phyloP scores from a whole-genome alignment of 2,113 vertebrate species.

The Pogona vitticeps region DNA sequence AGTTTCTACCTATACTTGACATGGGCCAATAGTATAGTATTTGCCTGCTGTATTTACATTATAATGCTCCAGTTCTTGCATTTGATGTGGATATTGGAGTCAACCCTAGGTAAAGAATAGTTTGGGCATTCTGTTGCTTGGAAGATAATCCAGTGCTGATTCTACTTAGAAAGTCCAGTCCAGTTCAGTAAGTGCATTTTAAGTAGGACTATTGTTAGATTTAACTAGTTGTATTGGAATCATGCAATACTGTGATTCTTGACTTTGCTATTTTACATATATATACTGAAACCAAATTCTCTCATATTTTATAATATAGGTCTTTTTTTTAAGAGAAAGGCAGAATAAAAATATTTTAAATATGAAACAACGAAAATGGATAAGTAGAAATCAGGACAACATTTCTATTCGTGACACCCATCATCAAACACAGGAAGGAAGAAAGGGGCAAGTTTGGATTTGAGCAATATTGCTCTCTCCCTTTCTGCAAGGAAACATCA shows the following conservation, averaged over 20 bases:
- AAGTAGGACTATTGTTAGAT: background rate
- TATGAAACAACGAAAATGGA: background rate
- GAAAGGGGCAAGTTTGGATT: background rate
- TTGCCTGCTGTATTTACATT: background rate
- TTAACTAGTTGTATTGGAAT: background rate
- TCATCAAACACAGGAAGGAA: background rate
- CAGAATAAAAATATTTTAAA: too few relatives aligned
- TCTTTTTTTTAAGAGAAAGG: too few relatives aligned
- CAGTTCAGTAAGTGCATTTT: background rate
- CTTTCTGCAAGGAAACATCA: background rate
- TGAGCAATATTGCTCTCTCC: background rate
- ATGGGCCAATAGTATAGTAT: background rate
- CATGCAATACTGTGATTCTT: background rate
- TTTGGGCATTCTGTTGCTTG: background rate
- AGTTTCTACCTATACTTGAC: too few relatives aligned
- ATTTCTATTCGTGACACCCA: background rate
- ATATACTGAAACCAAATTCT: background rate
- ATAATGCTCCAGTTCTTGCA: background rate
- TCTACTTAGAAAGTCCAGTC: background rate
- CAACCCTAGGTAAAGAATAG: background rate
- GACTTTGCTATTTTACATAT: background rate
- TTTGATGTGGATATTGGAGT: background rate
- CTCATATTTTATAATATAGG: too few relatives aligned
- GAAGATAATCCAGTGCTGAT: background rate
- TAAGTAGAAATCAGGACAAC: background rate